Percentiles rank a stretch among this genome's conserved stretches.
Evolutionary conservation across 2,888 invertebrate genomes (phyloP).

Genomic region (Catocala fraxini): DNA sequence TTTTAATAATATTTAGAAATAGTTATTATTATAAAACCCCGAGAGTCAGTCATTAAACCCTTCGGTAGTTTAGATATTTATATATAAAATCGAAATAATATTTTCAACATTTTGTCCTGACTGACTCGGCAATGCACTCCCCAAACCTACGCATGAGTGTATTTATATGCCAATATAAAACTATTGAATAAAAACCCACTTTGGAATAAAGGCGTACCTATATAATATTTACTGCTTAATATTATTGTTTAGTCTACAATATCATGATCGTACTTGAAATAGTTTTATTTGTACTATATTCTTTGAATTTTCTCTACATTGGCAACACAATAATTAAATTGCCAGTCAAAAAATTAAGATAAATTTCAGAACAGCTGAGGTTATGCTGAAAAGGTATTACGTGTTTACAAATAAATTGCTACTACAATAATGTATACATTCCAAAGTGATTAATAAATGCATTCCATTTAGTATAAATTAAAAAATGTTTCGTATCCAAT

Average conservation of each 20-base stretch:
- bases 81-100: slow-evolving; percentile 49
- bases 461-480: slow-evolving; percentile 30
- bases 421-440: slow-evolving; percentile 30
- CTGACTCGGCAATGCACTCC: slow-evolving; percentile 49
- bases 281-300: slow-evolving; percentile 19
- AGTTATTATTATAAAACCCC: slow-evolving; percentile 50
- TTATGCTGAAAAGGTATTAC: slow-evolving; percentile 16
- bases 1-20: slow-evolving; percentile 55
- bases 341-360: slow-evolving; percentile 8
- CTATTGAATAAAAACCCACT: slow-evolving; percentile 34
- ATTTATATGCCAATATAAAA: slow-evolving; percentile 43
- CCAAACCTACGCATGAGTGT: slow-evolving; percentile 46
- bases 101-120: slow-evolving; percentile 51
- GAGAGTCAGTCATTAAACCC: slow-evolving; percentile 57
- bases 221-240: slow-evolving; percentile 40
- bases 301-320: slow-evolving; percentile 11
- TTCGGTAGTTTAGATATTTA: slow-evolving; percentile 58
- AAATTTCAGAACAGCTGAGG: background rate
- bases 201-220: slow-evolving; percentile 39
- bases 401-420: slow-evolving; percentile 21
- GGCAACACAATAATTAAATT: slow-evolving; percentile 11
- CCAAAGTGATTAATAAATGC: slow-evolving; percentile 32
- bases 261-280: slow-evolving; percentile 9
- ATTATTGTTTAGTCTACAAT: slow-evolving; percentile 29
- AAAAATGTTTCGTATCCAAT: slow-evolving; percentile 20